Evolutionary conservation across 2,797 vertebrate species (phyloP).

Genomic region (Enteromius unitaeniatus): DNA sequence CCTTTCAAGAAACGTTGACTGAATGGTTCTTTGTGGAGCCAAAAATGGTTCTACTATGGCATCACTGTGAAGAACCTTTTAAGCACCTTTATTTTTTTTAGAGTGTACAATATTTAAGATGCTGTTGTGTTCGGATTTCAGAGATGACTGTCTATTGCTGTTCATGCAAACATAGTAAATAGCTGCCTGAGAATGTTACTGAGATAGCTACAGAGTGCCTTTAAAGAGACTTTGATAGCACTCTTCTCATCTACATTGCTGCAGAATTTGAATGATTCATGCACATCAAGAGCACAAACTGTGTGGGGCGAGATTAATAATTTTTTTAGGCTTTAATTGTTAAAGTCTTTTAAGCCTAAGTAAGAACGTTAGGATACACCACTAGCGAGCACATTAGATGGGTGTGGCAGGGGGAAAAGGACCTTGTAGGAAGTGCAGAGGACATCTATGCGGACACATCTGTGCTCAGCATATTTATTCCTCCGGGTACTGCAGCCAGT

Average conservation of each 20-base stretch:
- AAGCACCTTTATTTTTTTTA: too few species aligned
- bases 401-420: background rate
- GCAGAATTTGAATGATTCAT: conserved; percentile 7
- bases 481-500: conserved; percentile 42
- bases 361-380: background rate
- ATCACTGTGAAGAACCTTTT: too few species aligned
- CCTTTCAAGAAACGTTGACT: too few species aligned
- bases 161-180: background rate
- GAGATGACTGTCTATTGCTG: background rate
- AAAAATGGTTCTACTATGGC: too few species aligned
- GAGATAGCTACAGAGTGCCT: background rate
- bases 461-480: conserved; percentile 69
- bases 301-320: background rate
- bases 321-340: background rate
- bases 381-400: conserved; percentile 23
- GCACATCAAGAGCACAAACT: background rate
- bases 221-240: background rate
- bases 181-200: conserved; percentile 1
- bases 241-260: background rate
- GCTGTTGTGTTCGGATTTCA: background rate
- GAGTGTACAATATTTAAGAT: background rate
- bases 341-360: background rate
- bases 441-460: conserved; percentile 22
- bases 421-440: conserved; percentile 18
- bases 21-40: too few species aligned